phyloP scores from a whole-genome alignment of 2,797 vertebrate genomes.

The Gouania willdenowi region DNA sequence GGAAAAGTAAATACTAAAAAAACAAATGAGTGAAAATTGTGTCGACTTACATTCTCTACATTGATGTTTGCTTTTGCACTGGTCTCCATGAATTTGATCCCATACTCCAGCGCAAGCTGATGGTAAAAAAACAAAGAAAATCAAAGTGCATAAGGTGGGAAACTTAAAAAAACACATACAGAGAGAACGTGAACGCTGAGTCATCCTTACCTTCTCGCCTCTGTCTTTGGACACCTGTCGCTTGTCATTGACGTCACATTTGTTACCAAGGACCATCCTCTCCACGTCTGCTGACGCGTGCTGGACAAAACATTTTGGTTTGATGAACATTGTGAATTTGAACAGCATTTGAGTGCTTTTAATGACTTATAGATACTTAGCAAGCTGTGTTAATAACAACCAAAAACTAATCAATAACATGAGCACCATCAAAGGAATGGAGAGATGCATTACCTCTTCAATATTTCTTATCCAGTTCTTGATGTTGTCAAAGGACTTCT shows the following conservation, averaged over 20 bases:
- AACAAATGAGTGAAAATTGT: too few species aligned
- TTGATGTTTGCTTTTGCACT: constrained; percentile 98
- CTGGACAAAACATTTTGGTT: constrained; percentile 47
- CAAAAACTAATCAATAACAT: not conserved
- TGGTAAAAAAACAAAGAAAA: constrained; percentile 3
- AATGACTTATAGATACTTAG: not conserved
- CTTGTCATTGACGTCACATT: constrained; percentile 95
- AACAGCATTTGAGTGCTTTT: not conserved
- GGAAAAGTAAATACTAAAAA: not conserved
- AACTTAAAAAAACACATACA: not conserved
- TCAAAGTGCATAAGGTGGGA: not conserved
- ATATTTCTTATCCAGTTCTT: constrained; percentile 99
- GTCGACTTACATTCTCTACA: constrained; percentile 94
- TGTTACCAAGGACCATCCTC: constrained; percentile 97
- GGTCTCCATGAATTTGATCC: constrained; percentile 99
- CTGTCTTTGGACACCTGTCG: constrained; percentile 93
- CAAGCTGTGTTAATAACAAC: not conserved
- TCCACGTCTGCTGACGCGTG: constrained; percentile 96
- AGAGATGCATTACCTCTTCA: constrained; percentile 82
- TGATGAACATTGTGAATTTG: too few species aligned
- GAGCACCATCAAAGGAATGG: not conserved
- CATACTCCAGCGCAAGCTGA: constrained; percentile 91
- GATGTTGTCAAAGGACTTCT: constrained; percentile 98
- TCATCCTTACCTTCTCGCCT: constrained; percentile 87
- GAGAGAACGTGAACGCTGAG: not conserved